A percentile compares a stretch with the other conserved stretches of the same genome.
These are phyloP conservation scores for Leiothrix lutea DNA, from an alignment of 2,113 vertebrate species.

Conservation along the genomic window DNA sequence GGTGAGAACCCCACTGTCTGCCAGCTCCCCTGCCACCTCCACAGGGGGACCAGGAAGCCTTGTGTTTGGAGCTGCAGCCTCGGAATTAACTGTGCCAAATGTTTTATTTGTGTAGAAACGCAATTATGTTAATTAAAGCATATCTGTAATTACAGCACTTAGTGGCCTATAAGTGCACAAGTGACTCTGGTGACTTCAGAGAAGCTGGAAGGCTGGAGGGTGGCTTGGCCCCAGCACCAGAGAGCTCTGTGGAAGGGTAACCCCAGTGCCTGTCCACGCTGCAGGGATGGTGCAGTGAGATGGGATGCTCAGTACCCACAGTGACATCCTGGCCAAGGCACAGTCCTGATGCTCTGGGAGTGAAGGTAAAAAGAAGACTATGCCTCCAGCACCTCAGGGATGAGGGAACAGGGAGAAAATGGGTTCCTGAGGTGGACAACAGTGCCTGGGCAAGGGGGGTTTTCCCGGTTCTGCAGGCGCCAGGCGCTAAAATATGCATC, in stretches of 20 bases:
- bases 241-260: not conserved
- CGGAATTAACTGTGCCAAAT: slow-evolving; percentile 14
- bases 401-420: not conserved
- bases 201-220: not conserved
- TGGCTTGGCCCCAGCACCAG: fast-evolving
- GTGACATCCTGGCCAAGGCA: not conserved
- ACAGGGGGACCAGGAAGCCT: not conserved
- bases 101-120: slow-evolving; percentile 56
- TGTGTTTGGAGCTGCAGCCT: not conserved
- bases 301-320: not conserved
- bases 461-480: fast-evolving
- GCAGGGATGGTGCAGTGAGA: not conserved
- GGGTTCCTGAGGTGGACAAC: not conserved
- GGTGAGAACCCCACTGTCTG: not conserved
- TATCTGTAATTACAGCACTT: slow-evolving; percentile 55
- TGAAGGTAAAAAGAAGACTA: not conserved
- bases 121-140: slow-evolving; percentile 66
- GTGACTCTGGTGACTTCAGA: not conserved
- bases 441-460: not conserved
- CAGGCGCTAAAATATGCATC: not conserved
- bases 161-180: not conserved
- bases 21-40: not conserved
- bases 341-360: not conserved
- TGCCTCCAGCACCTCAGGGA: not conserved
- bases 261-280: too few species aligned